Percentiles rank a stretch among this genome's conserved stretches.
Evolutionary conservation across 2,797 vertebrate genomes (phyloP).

Genomic region (Myioborus miniatus): DNA sequence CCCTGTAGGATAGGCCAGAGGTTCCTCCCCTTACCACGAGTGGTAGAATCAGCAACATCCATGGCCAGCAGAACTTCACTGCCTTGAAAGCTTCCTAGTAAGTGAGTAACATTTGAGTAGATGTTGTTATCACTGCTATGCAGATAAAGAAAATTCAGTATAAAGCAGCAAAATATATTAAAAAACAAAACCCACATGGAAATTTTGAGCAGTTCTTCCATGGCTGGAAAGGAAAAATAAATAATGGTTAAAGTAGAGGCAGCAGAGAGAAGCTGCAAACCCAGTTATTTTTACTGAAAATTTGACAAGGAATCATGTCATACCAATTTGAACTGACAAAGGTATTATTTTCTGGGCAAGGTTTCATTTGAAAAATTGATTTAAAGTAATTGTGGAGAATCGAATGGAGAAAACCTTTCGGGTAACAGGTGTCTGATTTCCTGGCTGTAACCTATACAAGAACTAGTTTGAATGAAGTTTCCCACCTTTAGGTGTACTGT

Average conservation of each 20-base stretch:
- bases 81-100: background rate
- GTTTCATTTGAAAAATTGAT: background rate
- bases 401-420: background rate
- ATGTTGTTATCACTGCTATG: background rate
- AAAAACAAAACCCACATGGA: background rate
- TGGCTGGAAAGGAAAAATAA: background rate
- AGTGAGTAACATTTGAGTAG: background rate
- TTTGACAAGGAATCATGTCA: background rate
- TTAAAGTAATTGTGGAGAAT: background rate
- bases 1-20: background rate
- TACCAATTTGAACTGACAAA: background rate
- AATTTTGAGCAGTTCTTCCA: background rate
- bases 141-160: background rate
- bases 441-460: background rate
- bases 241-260: background rate
- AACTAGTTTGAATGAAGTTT: background rate
- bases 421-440: background rate
- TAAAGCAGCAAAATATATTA: background rate
- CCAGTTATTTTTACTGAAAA: background rate
- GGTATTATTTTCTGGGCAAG: background rate
- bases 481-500: background rate
- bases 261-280: background rate
- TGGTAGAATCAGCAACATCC: background rate
- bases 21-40: background rate
- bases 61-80: rapidly evolving